Evolutionary conservation across 2,888 invertebrate genomes (phyloP), one percentile per base, ranked within the genome.

Genomic region (Hybos culiciformis): DNA sequence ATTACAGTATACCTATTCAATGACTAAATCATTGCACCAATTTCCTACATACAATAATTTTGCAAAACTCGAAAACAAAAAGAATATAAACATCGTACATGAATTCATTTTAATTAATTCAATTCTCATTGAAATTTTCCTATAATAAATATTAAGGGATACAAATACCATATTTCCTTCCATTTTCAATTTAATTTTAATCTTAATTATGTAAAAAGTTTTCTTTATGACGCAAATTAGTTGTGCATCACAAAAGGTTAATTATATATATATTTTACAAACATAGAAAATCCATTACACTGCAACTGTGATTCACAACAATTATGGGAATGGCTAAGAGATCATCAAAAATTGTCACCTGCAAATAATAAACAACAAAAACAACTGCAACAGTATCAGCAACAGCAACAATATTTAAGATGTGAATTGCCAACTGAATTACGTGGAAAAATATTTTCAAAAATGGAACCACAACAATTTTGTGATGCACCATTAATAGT

Each of bases 241-340:
- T 24, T 24, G 24, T 24, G 11, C 11, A 8, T 24, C 24, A 8
- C 24, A 8, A 8, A 11, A 8, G 9, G 9, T 26, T 26, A n/a
- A 12, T 26, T 26, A 12, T 26, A 17, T 32, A 3, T n/a, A 23
- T 36, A 11, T 20, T 36, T n/a, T 36, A 9, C n/a, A 11, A 20
- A 7, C 17, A 38, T 74, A 86, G 90, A 85, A 60, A 92, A 92
- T 67, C 91, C 92, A 36, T 70, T 92, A 54, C 79, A 81, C 49
- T 93, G 92, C 66, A 83, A 80, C 58, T 93, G 92, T 63, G 86
- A 90, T 61, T 79, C 88, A 46, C 84, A 88, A 67, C 85, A 87
- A 61, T 74, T 90, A 38, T 90, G 92, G 86, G 83, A 83, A 68
- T 93, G 91, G 92, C 73, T 92, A 60, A 74, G 85, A 58, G 83